Percentiles rank a stretch among this genome's conserved stretches.
phyloP scores from a whole-genome alignment of 2,797 vertebrate genomes.

The Leptoclinus maculatus region DNA sequence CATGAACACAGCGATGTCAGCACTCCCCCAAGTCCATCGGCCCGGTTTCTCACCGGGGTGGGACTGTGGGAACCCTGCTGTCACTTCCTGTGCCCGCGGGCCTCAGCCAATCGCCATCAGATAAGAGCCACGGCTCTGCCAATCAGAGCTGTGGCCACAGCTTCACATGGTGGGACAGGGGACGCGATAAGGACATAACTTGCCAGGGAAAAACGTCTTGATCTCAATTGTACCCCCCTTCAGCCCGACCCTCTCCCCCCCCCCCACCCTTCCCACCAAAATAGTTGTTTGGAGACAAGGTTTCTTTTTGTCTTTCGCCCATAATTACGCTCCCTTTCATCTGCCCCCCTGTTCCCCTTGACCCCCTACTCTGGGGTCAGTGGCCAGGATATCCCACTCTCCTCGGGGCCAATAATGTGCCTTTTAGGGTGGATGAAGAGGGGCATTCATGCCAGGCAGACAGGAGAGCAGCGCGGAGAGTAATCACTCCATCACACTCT shows the following conservation, averaged over 20 bases:
- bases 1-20: constrained; percentile 5
- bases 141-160: constrained; percentile 70
- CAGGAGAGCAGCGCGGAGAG: constrained; percentile 82
- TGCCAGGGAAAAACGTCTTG: constrained; percentile 80
- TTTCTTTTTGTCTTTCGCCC: constrained; percentile 86
- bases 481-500: constrained; percentile 86
- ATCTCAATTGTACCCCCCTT: constrained; percentile 80
- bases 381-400: constrained; percentile 89
- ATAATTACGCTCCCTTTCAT: constrained; percentile 88
- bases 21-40: constrained; percentile 25
- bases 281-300: constrained; percentile 88
- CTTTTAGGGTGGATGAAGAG: constrained; percentile 88
- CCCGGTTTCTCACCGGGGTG: constrained; percentile 77
- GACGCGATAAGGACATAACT: constrained; percentile 80
- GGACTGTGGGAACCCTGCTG: constrained; percentile 83
- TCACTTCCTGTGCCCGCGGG: constrained; percentile 85
- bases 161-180: constrained; percentile 65
- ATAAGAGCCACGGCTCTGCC: constrained; percentile 77
- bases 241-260: constrained; percentile 49
- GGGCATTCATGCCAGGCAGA: constrained; percentile 86
- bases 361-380: constrained; percentile 84
- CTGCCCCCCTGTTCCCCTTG: constrained; percentile 87
- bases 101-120: constrained; percentile 84
- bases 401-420: constrained; percentile 85
- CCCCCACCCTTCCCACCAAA: constrained; percentile 81